These are phyloP conservation scores for Temnothorax curvispinosus DNA, from an alignment of 1,140 invertebrate species.

Conservation along the genomic window DNA sequence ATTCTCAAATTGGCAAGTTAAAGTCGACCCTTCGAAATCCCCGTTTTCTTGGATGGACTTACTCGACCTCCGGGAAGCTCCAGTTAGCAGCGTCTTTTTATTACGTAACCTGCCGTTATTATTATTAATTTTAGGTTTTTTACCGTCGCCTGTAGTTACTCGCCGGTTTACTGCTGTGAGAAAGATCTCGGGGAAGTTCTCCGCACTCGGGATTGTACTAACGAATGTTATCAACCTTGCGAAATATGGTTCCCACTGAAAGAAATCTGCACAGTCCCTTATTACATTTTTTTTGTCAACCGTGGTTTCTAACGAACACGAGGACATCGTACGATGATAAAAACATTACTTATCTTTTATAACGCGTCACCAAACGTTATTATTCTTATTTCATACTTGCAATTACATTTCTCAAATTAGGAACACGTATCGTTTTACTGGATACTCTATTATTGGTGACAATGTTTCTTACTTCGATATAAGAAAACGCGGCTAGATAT, in stretches of 20 bases:
- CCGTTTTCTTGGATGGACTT: conserved; percentile 22
- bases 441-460: neutral
- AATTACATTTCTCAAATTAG: neutral
- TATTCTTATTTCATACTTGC: neutral
- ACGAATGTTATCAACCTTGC: neutral
- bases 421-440: neutral
- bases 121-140: conserved; percentile 80
- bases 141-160: conserved; percentile 73
- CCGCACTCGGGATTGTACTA: conserved; percentile 4
- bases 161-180: conserved; percentile 78
- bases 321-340: neutral
- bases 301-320: neutral
- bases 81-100: conserved; percentile 77
- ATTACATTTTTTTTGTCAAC: conserved; percentile 12
- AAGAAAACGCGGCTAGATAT: neutral
- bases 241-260: neutral
- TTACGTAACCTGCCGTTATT: conserved; percentile 78
- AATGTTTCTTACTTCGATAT: neutral
- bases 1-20: conserved; percentile 13
- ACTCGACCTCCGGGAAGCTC: conserved; percentile 66
- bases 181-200: conserved; percentile 62
- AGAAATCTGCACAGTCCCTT: neutral
- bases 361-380: neutral
- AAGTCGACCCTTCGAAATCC: neutral
- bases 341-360: neutral